Evolutionary conservation across 2,797 vertebrate species (phyloP), one percentile per base, ranked within the genome.

Genomic region (Lacerta viridis): DNA sequence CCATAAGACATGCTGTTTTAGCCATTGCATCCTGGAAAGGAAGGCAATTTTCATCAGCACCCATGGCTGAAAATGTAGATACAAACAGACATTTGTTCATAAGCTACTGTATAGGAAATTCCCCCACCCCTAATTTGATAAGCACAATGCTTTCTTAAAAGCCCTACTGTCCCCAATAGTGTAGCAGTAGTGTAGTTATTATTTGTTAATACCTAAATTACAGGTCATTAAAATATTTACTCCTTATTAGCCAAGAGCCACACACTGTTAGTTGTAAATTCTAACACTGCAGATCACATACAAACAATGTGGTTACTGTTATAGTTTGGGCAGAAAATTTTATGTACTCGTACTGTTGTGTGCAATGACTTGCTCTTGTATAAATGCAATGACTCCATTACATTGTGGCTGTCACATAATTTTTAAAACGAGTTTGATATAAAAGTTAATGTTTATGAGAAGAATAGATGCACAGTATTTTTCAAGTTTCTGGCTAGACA

Each of bases 381-480:
- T 89, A 88, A 86, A 50, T 1, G 1, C 1, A 23, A 66, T 29
- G 59, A 91, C 87, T 39, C 77, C 80, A 80, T 85, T 72, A 55
- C 41, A 55, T 20, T 39, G 10, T 87, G 71, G 55, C 59, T 85
- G 75, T 79, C 72, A 80, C 55, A 84, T 23, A 29, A 90, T 27
- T 7, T 74, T 77, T 80, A 76, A 66, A 71, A 71, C 61, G 27
- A 87, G 36, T 90, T 88, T 82, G 66, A 66, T 36, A 77, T 81
- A 43, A 90, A 91, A 1, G 23, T 71, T 46, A 86, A 20, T 50
- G 86, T 64, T 91, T 87, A 75, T 81, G 80, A 87, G 92, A 94
- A 93, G 74, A 92, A 69, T 87, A 94, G 89, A 94, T 89, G 85
- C 85, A 41, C 68, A 91, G 86, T 8, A 74, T 15, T 71, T 75